These are phyloP conservation scores for Mustela lutreola DNA, from an alignment of 2,113 vertebrate species.

Conservation along the genomic window DNA sequence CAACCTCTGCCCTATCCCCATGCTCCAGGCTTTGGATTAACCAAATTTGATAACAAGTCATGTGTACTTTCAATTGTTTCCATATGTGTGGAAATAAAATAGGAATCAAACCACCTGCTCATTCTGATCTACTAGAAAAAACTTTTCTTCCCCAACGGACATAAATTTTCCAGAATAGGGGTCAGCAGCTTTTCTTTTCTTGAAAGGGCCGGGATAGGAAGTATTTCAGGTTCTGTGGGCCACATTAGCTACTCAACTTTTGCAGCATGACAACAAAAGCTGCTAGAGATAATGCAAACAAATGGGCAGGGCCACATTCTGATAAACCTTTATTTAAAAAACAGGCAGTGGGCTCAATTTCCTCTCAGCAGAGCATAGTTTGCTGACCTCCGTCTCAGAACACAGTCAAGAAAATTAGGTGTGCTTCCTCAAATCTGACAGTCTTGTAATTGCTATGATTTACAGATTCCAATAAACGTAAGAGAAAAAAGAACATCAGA, in stretches of 20 bases:
- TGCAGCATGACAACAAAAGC: background rate
- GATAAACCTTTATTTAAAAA: slow-evolving; percentile 56
- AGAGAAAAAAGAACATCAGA: background rate
- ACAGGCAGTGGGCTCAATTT: background rate
- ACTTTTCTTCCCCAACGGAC: background rate
- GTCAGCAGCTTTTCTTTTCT: background rate
- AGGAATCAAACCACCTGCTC: background rate
- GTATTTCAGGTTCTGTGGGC: background rate
- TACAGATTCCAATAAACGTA: background rate
- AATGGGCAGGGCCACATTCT: background rate
- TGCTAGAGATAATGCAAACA: accelerated
- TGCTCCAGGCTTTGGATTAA: background rate
- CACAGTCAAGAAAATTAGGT: background rate
- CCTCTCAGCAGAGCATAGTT: background rate
- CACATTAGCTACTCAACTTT: background rate
- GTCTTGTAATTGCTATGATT: background rate
- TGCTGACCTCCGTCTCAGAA: background rate
- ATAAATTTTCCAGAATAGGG: background rate
- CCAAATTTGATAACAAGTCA: background rate
- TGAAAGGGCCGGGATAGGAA: background rate
- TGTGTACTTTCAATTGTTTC: background rate
- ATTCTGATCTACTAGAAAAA: background rate
- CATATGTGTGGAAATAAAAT: background rate
- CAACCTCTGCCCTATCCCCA: background rate
- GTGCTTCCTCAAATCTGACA: background rate